Evolutionary conservation across 2,113 vertebrate genomes (phyloP).

Genomic region (Varanus komodoensis): DNA sequence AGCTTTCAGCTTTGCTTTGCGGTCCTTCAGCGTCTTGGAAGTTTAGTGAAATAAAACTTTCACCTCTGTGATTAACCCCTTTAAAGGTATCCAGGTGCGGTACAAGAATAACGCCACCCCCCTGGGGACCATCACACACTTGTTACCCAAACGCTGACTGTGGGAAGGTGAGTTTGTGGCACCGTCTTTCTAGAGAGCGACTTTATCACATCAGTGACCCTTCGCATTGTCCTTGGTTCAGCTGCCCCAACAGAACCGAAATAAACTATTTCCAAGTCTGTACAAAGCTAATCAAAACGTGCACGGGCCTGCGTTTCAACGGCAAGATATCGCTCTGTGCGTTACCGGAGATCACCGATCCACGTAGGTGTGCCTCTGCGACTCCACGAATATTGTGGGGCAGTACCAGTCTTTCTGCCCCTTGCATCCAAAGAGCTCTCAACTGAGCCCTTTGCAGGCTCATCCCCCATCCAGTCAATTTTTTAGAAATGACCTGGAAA

Average conservation of each 20-base stretch:
- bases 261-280: background rate
- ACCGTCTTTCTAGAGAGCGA: background rate
- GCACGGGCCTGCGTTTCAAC: background rate
- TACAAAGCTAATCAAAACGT: background rate
- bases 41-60: background rate
- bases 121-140: background rate
- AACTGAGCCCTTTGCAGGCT: no score
- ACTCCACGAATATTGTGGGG: no score
- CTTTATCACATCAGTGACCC: background rate
- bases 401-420: no score
- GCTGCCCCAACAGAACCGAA: background rate
- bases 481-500: no score
- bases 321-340: background rate
- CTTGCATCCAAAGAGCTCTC: no score
- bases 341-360: background rate
- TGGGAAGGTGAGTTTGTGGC: background rate
- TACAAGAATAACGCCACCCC: background rate
- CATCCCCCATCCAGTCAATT: no score
- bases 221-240: background rate
- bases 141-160: background rate
- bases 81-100: background rate
- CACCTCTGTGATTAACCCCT: background rate
- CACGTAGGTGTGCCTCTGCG: background rate
- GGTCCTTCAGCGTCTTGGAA: background rate
- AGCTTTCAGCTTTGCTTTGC: conserved; percentile 9